Evolutionary conservation across 2,797 vertebrate species (phyloP), one percentile per base, ranked within the genome.

Genomic region (Helostoma temminkii): DNA sequence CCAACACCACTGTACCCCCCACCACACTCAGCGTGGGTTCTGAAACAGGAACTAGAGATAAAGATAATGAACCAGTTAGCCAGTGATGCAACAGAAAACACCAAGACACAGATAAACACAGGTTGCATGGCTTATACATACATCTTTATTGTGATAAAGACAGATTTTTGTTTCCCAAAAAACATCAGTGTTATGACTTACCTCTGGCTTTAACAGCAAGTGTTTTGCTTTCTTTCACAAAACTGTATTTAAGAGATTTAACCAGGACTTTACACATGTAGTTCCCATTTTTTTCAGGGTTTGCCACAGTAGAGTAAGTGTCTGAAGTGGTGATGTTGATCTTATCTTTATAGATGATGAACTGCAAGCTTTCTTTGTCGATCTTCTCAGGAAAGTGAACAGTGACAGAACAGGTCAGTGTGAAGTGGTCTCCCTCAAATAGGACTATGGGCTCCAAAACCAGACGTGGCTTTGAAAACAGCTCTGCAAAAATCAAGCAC

Each of bases 391-490:
- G 18, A 25, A 65, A 50, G 2, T 68, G 73, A 32, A 66, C 16
- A 2, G 11, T 9, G 14, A 85, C 77, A 0, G 47, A 70, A 85
- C 94, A 95, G 67, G 19, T 86, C 46, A 94, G 49, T 18, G 0
- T 47, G 25, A 94, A 76, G 0, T 0, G 0, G 2, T 93, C 76
- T 5, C 84, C 87, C 70, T 92, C 87, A 59, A 91, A 91, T 22
- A 94, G 42, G 5, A 87, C 70, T 2, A 2, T 0, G 1, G 89
- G 78, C 6, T 65, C 9, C 66, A 91, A 21, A 5, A 7, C 76
- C 65, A 95, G 82, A 1, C 1, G 21, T 1, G 93, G 93, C 46
- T 57, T 85, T 12, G 90, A 93, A 73, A 93, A 93, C 56, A 94
- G 60, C 54, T 91, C 94, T 95, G 82, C 65, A 53, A 49, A 55